Evolutionary conservation across 2,797 vertebrate species (phyloP).

Genomic region (Typhlichthys subterraneus): DNA sequence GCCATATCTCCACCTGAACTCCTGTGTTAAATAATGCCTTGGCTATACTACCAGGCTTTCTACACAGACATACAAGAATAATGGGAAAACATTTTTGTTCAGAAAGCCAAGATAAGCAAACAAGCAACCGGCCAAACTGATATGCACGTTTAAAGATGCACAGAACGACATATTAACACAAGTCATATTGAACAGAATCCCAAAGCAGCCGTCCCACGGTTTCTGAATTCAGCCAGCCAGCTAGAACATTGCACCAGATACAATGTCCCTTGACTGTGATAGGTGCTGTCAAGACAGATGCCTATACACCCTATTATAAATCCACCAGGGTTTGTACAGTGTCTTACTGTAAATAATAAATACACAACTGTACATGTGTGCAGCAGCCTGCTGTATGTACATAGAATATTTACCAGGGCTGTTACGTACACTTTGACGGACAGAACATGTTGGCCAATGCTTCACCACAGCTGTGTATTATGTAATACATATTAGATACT

Average conservation of each 20-base stretch:
- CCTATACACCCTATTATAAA: conserved; percentile 26
- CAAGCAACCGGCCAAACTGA: background rate
- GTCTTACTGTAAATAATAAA: background rate
- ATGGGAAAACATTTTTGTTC: background rate
- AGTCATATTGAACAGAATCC: conserved; percentile 55
- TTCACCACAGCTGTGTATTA: conserved; percentile 40
- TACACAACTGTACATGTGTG: background rate
- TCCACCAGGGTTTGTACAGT: conserved; percentile 21
- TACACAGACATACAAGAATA: conserved; percentile 52
- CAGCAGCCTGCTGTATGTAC: conserved; percentile 25
- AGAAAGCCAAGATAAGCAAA: conserved; percentile 17
- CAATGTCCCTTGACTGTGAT: conserved; percentile 55
- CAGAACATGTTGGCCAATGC: conserved; percentile 28
- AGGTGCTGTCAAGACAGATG: conserved; percentile 13
- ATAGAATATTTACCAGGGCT: conserved; percentile 50
- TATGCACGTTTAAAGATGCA: conserved; percentile 35
- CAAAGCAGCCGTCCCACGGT: conserved; percentile 44
- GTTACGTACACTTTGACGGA: conserved; percentile 44
- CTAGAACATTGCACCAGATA: conserved; percentile 39
- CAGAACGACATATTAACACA: conserved; percentile 35
- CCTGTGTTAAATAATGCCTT: conserved; percentile 64
- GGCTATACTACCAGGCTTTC: conserved; percentile 36
- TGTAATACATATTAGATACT: conserved; percentile 57
- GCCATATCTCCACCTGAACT: conserved; percentile 46
- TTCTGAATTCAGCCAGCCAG: conserved; percentile 25